Evolutionary conservation across 2,888 invertebrate genomes (phyloP), one percentile per base, ranked within the genome.

Genomic region (Abrostola triplasia): DNA sequence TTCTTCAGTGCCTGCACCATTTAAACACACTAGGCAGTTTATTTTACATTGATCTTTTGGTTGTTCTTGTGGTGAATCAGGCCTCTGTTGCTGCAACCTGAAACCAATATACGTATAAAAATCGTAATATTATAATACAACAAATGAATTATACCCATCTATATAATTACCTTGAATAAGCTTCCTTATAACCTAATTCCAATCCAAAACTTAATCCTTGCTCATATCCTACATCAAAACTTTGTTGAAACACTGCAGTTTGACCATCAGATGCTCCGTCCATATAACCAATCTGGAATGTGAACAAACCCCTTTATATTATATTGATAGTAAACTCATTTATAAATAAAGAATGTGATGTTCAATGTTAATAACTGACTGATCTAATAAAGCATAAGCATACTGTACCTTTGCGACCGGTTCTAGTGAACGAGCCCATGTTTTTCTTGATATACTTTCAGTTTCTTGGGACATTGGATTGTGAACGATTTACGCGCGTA

Each of bases 201-300:
- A 96, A 94, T 12, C 96, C 96, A 77, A 95, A 95, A 65, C 88
- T 86, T 41, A 97, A 95, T 1, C 97, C 97, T 81, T 96, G 95
- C 64, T 89, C 88, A 84, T 96, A 97, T 1, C 97, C 97, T 62
- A 84, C 83, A 80, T 97, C 96, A 85, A 97, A 97, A 83, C 96
- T 95, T 24, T 92, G 84, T 90, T 97, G 97, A 77, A 96, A 96
- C 54, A 95, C 94, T 57, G 95, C 88, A 13, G 95, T 93, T 70
- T 96, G 94, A 0, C 97, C 97, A 83, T 95, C 96, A 40, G 95
- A 90, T 64, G 96, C 93, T 35, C 97, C 97, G 87, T 97, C 96
- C 80, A 95, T 95, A 80, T 95, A 97, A 47, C 96, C 97, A 74
- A 91, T 89, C 97, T 97, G 74, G 6, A 69, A 69, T 24, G 1